Percentiles rank a stretch among this genome's conserved stretches.
These are phyloP conservation scores for Tetrao urogallus DNA, from an alignment of 2,113 vertebrate species.

Conservation along the genomic window DNA sequence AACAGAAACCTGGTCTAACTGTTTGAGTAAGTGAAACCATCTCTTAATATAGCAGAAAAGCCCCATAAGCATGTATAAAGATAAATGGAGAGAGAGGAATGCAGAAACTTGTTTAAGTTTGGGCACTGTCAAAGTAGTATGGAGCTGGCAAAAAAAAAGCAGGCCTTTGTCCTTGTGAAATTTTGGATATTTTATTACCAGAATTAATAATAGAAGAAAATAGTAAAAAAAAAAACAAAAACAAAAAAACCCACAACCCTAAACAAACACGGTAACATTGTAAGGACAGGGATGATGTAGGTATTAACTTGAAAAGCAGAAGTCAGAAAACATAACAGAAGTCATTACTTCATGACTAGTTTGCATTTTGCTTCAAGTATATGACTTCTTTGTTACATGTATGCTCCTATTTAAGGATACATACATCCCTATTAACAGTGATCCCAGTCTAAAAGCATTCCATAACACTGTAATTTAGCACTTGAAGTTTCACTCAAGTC, in stretches of 20 bases:
- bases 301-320: neutral
- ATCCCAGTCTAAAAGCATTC: constrained; percentile 24
- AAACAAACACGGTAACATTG: neutral
- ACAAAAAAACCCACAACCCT: accelerated
- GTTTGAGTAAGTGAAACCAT: constrained; percentile 8
- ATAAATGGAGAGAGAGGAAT: neutral
- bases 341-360: neutral
- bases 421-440: neutral
- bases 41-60: neutral
- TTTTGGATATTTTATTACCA: neutral
- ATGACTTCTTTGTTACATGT: neutral
- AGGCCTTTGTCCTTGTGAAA: neutral
- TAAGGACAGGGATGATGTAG: neutral
- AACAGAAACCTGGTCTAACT: neutral
- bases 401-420: neutral
- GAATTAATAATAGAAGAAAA: neutral
- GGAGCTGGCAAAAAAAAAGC: accelerated
- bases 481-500: neutral
- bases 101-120: neutral
- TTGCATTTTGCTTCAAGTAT: neutral
- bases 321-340: neutral
- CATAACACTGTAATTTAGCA: neutral
- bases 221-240: neutral
- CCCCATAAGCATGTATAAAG: neutral
- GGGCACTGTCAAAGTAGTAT: neutral